Percentiles rank a stretch among this genome's conserved stretches.
These are phyloP conservation scores for Schizopygopsis malacanthus DNA, from an alignment of 2,797 vertebrate genomes.

Conservation along the genomic window DNA sequence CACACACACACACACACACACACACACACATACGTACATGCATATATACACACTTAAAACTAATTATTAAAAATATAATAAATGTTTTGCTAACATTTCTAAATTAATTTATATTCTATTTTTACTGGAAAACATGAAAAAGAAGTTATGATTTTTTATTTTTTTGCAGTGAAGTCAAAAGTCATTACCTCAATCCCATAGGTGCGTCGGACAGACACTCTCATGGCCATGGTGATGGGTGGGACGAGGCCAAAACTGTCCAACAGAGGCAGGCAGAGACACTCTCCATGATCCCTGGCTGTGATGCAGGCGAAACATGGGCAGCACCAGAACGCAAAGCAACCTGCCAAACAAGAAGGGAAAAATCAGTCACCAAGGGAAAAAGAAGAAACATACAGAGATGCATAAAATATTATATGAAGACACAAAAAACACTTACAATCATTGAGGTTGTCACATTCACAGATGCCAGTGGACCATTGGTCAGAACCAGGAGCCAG, in stretches of 20 bases:
- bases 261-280: conserved; percentile 75
- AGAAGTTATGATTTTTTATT: neutral
- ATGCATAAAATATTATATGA: no score
- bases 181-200: conserved; percentile 71
- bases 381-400: neutral
- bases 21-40: no score
- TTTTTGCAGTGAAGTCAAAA: no score
- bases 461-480: conserved; percentile 63
- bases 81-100: neutral
- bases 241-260: conserved; percentile 68
- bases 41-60: neutral
- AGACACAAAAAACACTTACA: conserved; percentile 56
- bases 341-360: conserved; percentile 62
- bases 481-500: conserved; percentile 42
- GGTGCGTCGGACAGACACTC: conserved; percentile 68
- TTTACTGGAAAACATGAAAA: neutral
- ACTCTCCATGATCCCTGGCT: conserved; percentile 69
- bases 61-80: neutral
- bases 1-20: no score
- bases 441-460: conserved; percentile 60
- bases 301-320: conserved; percentile 75
- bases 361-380: no score
- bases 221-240: conserved; percentile 68
- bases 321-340: conserved; percentile 72
- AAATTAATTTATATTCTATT: neutral